Conservation (phyloP, 2,113 vertebrate genomes). For the Oreochromis tanganicae region DNA sequence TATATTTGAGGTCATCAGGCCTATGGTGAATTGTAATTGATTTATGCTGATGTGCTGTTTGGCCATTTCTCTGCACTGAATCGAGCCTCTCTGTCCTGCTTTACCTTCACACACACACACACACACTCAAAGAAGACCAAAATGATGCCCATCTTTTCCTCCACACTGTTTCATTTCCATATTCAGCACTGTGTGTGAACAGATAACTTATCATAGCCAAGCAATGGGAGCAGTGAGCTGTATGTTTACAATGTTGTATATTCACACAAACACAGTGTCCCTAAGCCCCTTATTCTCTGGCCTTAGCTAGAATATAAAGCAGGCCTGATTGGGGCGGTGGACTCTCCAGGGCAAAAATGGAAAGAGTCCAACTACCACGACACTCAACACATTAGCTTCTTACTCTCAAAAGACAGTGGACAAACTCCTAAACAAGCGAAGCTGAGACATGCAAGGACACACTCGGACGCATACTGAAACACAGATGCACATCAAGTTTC, state of each 20-base stretch:
- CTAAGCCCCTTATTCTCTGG: constrained; percentile 11
- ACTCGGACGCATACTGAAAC: background rate
- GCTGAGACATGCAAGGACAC: background rate
- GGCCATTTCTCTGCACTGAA: constrained; percentile 23
- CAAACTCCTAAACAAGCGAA: background rate
- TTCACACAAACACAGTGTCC: constrained; percentile 21
- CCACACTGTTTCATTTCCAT: constrained; percentile 27
- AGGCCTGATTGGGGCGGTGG: background rate
- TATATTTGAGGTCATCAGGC: constrained; percentile 48
- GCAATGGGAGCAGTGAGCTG: background rate
- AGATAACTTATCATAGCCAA: constrained; percentile 12
- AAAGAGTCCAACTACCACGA: background rate
- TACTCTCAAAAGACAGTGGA: background rate
- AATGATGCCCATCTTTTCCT: background rate
- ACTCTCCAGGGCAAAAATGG: background rate
- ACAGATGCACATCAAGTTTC: background rate
- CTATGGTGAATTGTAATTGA: constrained; percentile 51
- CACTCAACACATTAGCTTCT: background rate
- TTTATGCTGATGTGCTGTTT: constrained; percentile 52
- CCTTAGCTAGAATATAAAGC: constrained; percentile 47
- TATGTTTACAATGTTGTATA: constrained; percentile 42
- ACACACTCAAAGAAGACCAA: background rate
- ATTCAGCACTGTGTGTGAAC: constrained; percentile 22
- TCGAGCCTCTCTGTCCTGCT: background rate
- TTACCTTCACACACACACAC: background rate